phyloP scores from a whole-genome alignment of 2,113 vertebrate species.

The Lontra canadensis region DNA sequence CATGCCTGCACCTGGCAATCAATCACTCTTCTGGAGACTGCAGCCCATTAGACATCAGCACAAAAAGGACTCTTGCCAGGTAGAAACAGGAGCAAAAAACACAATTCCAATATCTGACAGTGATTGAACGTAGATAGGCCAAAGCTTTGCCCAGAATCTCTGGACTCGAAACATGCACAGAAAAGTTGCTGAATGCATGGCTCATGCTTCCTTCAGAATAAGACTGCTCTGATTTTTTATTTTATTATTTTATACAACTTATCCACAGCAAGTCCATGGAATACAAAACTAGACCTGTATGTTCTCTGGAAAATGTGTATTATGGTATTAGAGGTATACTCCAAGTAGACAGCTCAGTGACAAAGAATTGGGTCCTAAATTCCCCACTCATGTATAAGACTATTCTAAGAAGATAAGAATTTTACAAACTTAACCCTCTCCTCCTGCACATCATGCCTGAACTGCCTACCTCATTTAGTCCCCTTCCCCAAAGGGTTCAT shows the following conservation, averaged over 20 bases:
- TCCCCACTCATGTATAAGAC: background rate
- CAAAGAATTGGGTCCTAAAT: background rate
- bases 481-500: background rate
- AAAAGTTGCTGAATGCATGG: background rate
- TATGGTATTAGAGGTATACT: background rate
- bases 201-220: background rate
- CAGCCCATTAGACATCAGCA: background rate
- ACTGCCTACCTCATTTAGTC: background rate
- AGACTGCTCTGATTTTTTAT: background rate
- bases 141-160: conserved; percentile 13
- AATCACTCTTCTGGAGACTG: conserved; percentile 21
- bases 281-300: background rate
- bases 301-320: background rate
- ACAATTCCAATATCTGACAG: conserved; percentile 24
- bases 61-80: conserved; percentile 42
- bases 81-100: conserved; percentile 44
- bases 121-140: conserved; percentile 28
- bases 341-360: background rate
- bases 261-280: background rate
- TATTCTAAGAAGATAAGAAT: background rate
- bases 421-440: background rate
- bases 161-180: background rate
- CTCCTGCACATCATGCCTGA: background rate
- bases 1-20: conserved; percentile 37
- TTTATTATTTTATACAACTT: background rate